A percentile compares a stretch with the other conserved stretches of the same genome.
Evolutionary conservation across 1,140 invertebrate genomes (phyloP).

Genomic region (Gryon sp.): DNA sequence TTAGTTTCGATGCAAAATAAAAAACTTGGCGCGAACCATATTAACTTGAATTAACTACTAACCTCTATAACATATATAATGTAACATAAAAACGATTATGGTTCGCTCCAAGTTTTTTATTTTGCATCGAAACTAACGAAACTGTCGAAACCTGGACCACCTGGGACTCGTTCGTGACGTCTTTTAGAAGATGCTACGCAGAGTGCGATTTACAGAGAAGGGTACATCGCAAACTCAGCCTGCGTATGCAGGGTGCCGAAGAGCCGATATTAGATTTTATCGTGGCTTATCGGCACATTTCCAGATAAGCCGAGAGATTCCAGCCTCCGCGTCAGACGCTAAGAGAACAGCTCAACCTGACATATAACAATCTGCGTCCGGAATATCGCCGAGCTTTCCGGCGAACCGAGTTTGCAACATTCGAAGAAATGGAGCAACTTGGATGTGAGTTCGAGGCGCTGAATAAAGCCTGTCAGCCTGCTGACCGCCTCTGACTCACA

Average conservation of each 20-base stretch:
- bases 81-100: too few relatives aligned
- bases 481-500: too few relatives aligned
- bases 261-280: constrained; percentile 4
- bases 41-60: too few relatives aligned
- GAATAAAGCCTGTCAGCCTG: neutral
- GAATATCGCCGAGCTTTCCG: neutral
- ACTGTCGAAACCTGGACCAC: neutral
- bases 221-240: too few relatives aligned
- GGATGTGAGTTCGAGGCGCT: neutral
- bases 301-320: neutral
- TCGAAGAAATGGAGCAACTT: too few relatives aligned
- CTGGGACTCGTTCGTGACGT: neutral
- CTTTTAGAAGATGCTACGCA: neutral
- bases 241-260: too few relatives aligned
- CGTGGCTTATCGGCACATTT: neutral
- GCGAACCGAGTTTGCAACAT: neutral
- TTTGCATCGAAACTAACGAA: too few relatives aligned
- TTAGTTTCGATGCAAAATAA: too few relatives aligned
- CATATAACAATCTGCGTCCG: constrained; percentile 5
- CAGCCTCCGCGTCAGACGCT: neutral
- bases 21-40: too few relatives aligned
- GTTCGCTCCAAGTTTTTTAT: too few relatives aligned
- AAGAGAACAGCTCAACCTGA: neutral
- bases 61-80: too few relatives aligned
- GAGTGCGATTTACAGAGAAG: neutral